Base-by-base conservation (phyloP, 2,113 vertebrate genomes). In the Tursiops truncatus region DNA sequence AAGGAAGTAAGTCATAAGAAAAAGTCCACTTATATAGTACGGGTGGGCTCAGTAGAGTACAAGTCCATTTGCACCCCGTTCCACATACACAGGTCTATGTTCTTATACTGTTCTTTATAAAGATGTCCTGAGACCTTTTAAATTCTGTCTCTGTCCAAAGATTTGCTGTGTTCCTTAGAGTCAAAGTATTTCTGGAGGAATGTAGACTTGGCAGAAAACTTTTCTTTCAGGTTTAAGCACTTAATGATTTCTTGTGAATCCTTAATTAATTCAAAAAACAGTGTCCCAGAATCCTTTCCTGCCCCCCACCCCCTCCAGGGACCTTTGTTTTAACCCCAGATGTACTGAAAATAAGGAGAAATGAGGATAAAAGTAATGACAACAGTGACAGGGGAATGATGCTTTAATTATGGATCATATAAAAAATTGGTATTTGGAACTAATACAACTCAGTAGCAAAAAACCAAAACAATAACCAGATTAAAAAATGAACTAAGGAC, bases 61-160 rank as follows among this genome's bases (percentile, higher is more conserved):
- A 31, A 68, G 14, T 18, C 6, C 2, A 2, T 11, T 10, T 11
- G 12, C 23, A 14, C 8, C 21, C 4, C 1, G 2, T 5, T 28
- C n/a, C 6, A 6, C 17, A 14, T 0, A 8, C 36, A 13, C 12
- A 25, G 4, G 31, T 2, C 20, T 28, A 0, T 0, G 60, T 58
- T 9, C 67, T 21, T 3, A 26, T 8, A 1, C 44, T 14, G 8
- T 12, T 44, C 71, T 53, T 71, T 44, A 14, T 6, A n/a, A 56
- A 12, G 20, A n/a, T 8, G n/a, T 21, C n/a, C 44, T 8, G 44
- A 80, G 8, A 8, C 3, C 11, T 23, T 63, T 62, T 4, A 23
- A n/a, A 25, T 10, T 68, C 33, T 8, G 1, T 12, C 23, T 44
- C 56, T 56, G 14, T 44, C n/a, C 20, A 26, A 12, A 65, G 17